These are phyloP conservation scores for Agrochola macilenta DNA, from an alignment of 2,888 invertebrate species.

Conservation along the genomic window DNA sequence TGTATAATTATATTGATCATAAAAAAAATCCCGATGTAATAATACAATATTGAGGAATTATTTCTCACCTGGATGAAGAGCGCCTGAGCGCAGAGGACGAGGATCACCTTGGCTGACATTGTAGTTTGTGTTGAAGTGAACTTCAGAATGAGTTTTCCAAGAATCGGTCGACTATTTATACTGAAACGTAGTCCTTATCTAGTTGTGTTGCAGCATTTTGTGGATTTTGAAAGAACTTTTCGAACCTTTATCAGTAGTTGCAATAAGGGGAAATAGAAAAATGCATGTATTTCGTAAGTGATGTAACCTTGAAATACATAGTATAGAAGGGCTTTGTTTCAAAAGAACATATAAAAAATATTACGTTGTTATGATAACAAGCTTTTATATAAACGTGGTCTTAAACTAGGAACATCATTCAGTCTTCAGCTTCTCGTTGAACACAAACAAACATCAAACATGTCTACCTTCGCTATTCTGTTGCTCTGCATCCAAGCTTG, in stretches of 20 bases:
- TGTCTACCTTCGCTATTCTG: conserved; percentile 21
- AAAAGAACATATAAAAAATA: not conserved
- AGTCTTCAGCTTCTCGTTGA: conserved; percentile 4
- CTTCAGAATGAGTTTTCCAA: not conserved
- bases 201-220: conserved; percentile 14
- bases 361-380: not conserved
- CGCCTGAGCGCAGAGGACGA: too few species aligned
- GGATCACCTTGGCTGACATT: not conserved
- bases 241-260: not conserved
- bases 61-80: not conserved
- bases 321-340: not conserved
- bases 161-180: not conserved
- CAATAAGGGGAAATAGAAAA: not conserved
- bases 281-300: not conserved
- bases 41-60: not conserved
- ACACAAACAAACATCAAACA: not conserved
- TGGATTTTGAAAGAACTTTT: conserved; percentile 11
- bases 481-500: conserved; percentile 11
- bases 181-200: not conserved
- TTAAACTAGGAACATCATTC: not conserved
- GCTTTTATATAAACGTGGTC: not conserved
- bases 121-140: not conserved
- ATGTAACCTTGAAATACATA: not conserved
- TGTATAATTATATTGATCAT: not conserved
- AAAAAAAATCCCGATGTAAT: too few species aligned